Evolutionary conservation across 2,797 vertebrate species (phyloP).

Genomic region (Hoplostethus mediterraneus): DNA sequence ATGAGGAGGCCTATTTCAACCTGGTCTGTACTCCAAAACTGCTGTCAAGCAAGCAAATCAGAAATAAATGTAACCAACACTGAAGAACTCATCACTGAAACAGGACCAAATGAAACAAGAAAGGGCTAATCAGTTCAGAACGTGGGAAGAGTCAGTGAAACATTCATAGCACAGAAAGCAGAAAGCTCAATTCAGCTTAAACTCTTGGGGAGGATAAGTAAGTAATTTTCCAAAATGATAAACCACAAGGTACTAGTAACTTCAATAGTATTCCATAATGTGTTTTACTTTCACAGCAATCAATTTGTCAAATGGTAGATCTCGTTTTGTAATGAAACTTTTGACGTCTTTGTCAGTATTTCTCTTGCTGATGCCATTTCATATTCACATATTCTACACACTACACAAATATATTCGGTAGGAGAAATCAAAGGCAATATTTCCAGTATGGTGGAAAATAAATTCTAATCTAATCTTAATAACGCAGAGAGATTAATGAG

Average conservation of each 20-base stretch:
- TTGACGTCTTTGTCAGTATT: background rate
- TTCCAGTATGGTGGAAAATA: background rate
- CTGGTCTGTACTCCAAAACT: background rate
- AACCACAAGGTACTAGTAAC: background rate
- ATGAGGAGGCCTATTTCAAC: background rate
- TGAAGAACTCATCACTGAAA: background rate
- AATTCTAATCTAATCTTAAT: slow-evolving; percentile 21
- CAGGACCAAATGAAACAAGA: background rate
- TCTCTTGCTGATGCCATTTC: background rate
- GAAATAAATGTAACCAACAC: background rate
- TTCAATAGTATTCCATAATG: too few species aligned
- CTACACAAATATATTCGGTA: too few species aligned
- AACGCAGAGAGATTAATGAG: background rate
- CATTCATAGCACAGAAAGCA: background rate
- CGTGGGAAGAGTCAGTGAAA: background rate
- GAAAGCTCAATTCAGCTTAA: background rate
- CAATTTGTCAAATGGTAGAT: too few species aligned
- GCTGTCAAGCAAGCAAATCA: background rate
- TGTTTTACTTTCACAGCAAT: too few species aligned
- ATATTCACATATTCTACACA: too few species aligned
- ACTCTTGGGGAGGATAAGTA: background rate
- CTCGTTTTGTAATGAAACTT: too few species aligned
- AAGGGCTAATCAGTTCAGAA: background rate
- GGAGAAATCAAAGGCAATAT: background rate
- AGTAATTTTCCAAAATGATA: background rate